These are phyloP conservation scores for Oophaga sylvatica DNA, from an alignment of 2,797 vertebrate genomes.

Conservation along the genomic window DNA sequence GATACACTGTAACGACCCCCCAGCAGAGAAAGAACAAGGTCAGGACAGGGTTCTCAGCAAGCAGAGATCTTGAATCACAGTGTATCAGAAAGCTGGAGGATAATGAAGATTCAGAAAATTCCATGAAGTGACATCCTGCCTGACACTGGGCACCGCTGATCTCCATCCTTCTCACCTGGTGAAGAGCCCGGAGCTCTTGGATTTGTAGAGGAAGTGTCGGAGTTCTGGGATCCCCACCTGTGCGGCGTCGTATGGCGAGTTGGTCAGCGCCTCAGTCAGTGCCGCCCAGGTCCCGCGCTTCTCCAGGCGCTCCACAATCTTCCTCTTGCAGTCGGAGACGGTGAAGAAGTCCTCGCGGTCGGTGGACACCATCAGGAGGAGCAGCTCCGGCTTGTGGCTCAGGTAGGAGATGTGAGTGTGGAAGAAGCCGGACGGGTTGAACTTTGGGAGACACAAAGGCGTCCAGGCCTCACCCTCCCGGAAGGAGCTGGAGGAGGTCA, in stretches of 20 bases:
- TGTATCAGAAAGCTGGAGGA: no score
- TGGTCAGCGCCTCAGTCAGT: conserved; percentile 84
- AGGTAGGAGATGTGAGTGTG: conserved; percentile 97
- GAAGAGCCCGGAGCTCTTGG: conserved; percentile 95
- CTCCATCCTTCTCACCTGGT: conserved; percentile 84
- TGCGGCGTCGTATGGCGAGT: conserved; percentile 83
- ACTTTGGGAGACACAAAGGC: conserved; percentile 95
- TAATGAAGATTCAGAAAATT: no score
- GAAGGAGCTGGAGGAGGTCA: conserved; percentile 92
- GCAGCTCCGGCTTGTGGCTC: conserved; percentile 86
- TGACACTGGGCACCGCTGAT: not conserved
- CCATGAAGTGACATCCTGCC: no score
- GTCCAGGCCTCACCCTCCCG: conserved; percentile 97
- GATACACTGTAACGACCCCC: no score
- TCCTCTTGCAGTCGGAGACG: conserved; percentile 89
- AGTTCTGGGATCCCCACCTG: conserved; percentile 93
- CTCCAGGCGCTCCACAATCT: conserved; percentile 90
- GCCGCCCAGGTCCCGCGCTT: conserved; percentile 82
- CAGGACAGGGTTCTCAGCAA: no score
- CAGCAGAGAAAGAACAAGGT: no score
- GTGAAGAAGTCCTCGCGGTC: conserved; percentile 97
- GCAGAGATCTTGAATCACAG: no score
- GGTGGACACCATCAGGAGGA: conserved; percentile 92
- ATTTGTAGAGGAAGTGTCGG: conserved; percentile 97
- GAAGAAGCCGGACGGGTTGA: conserved; percentile 94